Evolutionary conservation across 1,140 invertebrate species (phyloP).

Genomic region (Aricia agestis): DNA sequence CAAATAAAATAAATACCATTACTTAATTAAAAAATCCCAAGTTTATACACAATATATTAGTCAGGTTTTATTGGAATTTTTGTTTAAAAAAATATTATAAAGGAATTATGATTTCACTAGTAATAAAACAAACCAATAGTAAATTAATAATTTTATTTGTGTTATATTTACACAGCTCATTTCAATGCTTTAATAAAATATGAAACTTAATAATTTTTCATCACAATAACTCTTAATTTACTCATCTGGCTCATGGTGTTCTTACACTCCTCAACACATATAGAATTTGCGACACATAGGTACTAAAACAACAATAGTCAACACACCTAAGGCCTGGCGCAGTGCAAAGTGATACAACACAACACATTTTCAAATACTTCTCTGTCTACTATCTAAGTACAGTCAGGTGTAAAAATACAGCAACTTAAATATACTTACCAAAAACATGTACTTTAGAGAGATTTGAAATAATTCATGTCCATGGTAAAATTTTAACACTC

Average conservation of each 20-base stretch:
- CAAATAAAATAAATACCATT: too few species aligned
- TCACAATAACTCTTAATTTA: constrained; percentile 49
- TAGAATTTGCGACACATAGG: constrained; percentile 51
- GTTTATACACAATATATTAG: too few species aligned
- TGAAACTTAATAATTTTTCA: constrained; percentile 67
- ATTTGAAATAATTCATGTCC: too few species aligned
- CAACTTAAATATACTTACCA: neutral
- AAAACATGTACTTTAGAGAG: neutral
- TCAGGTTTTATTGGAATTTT: too few species aligned
- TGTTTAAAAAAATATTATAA: neutral
- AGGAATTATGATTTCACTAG: neutral
- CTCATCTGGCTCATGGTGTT: constrained; percentile 31
- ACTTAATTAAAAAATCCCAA: too few species aligned
- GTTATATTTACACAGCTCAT: constrained; percentile 70
- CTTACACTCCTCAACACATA: constrained; percentile 41
- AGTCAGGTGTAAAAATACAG: neutral
- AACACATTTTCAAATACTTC: constrained; percentile 2
- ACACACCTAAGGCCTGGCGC: constrained; percentile 46
- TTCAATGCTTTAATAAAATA: constrained; percentile 67
- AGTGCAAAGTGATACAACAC: constrained; percentile 3
- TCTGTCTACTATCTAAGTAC: neutral
- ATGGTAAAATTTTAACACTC: too few species aligned
- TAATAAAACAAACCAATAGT: constrained; percentile 47
- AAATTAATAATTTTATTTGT: constrained; percentile 74
- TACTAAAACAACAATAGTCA: constrained; percentile 45